Evolutionary conservation across 35 echinoderm and acorn worm species (phyloP).

Genomic region (Stichopus chloronotus): DNA sequence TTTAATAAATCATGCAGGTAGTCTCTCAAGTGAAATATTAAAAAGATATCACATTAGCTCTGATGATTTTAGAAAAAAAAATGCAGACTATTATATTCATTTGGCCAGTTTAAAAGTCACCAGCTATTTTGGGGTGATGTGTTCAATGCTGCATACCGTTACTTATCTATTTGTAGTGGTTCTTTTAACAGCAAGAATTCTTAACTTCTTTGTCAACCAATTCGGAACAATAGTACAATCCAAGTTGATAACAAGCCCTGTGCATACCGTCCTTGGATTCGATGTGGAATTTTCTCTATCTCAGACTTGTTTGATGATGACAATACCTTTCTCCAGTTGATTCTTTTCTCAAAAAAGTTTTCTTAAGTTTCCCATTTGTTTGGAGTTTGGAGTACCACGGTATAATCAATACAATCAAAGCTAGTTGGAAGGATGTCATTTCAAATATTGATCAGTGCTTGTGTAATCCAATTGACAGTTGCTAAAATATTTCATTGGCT

Average conservation of each 20-base stretch:
- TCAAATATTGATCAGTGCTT: too few species aligned
- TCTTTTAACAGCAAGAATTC: neutral
- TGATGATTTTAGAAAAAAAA: neutral
- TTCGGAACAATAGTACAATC: neutral
- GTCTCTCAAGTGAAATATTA: neutral
- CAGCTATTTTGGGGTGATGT: constrained; percentile 5
- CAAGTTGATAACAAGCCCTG: neutral
- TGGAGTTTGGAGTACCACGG: neutral
- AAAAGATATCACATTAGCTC: neutral
- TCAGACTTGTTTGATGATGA: neutral
- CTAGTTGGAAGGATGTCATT: too few species aligned
- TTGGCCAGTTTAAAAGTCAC: neutral
- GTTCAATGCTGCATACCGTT: neutral
- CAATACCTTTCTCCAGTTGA: neutral
- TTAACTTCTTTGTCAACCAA: neutral
- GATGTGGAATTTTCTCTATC: neutral
- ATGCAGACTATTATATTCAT: neutral
- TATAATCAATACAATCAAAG: neutral
- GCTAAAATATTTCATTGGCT: neutral
- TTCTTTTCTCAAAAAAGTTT: neutral
- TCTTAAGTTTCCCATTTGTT: neutral
- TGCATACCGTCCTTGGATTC: neutral
- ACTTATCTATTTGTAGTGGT: neutral
- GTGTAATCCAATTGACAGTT: neutral
- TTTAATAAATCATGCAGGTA: neutral